Percentiles rank a stretch among this genome's conserved stretches.
These are phyloP conservation scores for Branchellion lobata DNA, from an alignment of 2,888 invertebrate genomes.

Conservation along the genomic window DNA sequence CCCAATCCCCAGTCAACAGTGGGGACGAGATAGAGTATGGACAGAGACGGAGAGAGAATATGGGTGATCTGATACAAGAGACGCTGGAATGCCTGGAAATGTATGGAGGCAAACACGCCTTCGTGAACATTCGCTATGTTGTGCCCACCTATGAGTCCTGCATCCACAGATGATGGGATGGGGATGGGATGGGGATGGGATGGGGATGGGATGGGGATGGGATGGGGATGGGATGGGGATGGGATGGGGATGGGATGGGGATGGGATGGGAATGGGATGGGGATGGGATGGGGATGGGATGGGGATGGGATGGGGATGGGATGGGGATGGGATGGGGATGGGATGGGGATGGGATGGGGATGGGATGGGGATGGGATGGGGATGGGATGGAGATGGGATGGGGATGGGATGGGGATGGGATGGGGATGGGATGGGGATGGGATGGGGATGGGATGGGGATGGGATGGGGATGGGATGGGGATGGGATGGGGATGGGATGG, in stretches of 20 bases:
- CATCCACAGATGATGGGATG: slow-evolving; percentile 58
- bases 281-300: too few species aligned
- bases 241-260: background rate
- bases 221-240: background rate
- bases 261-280: too few species aligned
- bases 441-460: too few species aligned
- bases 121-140: slow-evolving; percentile 97
- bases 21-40: slow-evolving; percentile 88
- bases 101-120: slow-evolving; percentile 92
- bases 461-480: too few species aligned
- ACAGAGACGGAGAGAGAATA: slow-evolving; percentile 80
- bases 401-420: too few species aligned
- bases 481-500: too few species aligned
- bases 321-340: too few species aligned
- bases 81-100: slow-evolving; percentile 86
- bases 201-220: background rate
- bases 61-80: slow-evolving; percentile 87
- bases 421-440: too few species aligned
- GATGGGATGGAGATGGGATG: too few species aligned
- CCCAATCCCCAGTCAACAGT: slow-evolving; percentile 72
- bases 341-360: too few species aligned
- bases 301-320: too few species aligned
- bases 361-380: too few species aligned
- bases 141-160: slow-evolving; percentile 93
- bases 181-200: background rate